Conservation (phyloP, 1,140 invertebrate species). For the Chelonus insularis region DNA sequence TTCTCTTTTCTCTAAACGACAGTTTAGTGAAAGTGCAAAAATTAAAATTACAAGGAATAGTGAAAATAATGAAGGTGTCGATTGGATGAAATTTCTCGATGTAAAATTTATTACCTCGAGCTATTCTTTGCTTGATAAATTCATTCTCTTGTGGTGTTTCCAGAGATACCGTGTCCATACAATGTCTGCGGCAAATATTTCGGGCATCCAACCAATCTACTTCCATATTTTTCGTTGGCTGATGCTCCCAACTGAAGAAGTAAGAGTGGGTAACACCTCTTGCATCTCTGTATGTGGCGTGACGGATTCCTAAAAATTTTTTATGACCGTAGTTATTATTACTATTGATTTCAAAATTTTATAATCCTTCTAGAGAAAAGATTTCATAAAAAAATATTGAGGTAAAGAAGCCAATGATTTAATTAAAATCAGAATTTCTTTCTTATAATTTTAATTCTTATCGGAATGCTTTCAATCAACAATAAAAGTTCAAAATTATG, state of each 20-base stretch:
- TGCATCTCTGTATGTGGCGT: constrained; percentile 83
- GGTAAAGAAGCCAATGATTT: no score
- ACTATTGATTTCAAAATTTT: constrained; percentile 12
- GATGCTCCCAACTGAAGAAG: constrained; percentile 93
- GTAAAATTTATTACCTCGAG: constrained; percentile 59
- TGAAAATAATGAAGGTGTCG: neutral
- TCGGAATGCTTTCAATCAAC: no score
- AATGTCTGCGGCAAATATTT: constrained; percentile 89
- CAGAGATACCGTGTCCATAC: constrained; percentile 89
- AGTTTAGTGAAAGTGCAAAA: no score
- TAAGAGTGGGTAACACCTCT: constrained; percentile 85
- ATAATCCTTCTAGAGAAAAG: neutral
- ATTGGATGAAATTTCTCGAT: neutral
- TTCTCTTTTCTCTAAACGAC: no score
- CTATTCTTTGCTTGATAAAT: constrained; percentile 83
- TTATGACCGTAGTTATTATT: constrained; percentile 8
- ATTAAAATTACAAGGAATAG: neutral
- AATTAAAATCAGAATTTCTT: no score
- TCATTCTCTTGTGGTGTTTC: constrained; percentile 90
- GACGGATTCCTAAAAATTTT: constrained; percentile 72
- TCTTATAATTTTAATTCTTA: no score
- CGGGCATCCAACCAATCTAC: constrained; percentile 89
- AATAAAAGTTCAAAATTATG: no score
- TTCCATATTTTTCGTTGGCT: constrained; percentile 80
- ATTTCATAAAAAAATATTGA: no score